phyloP scores from a whole-genome alignment of 2,888 invertebrate species.

The Odontomyia ornata region DNA sequence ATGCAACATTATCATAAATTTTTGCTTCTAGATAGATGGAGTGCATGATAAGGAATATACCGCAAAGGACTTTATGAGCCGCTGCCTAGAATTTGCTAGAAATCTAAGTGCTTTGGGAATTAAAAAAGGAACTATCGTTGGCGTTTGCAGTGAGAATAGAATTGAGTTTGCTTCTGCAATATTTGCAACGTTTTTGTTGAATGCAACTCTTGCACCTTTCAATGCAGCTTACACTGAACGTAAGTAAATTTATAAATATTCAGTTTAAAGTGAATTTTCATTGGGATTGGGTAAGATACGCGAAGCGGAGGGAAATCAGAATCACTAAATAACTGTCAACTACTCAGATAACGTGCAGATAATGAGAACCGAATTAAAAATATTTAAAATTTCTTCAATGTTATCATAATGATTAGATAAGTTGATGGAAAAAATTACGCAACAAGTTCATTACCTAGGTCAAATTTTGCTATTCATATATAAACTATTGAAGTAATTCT shows the following conservation, averaged over 20 bases:
- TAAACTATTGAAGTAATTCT: too few species aligned
- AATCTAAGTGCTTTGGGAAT: conserved; percentile 65
- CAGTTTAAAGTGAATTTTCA: too few species aligned
- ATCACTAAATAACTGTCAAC: too few species aligned
- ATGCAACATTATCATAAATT: background rate
- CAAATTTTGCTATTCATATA: too few species aligned
- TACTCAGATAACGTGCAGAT: too few species aligned
- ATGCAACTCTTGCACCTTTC: conserved; percentile 68
- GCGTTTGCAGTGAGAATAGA: conserved; percentile 69
- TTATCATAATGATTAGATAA: too few species aligned
- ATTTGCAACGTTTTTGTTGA: conserved; percentile 66
- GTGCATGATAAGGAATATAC: conserved; percentile 56
- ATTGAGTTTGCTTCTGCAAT: conserved; percentile 65
- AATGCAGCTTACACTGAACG: conserved; percentile 69
- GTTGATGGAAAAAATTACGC: too few species aligned
- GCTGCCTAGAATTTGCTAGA: conserved; percentile 57
- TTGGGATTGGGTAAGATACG: too few species aligned
- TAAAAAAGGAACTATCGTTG: conserved; percentile 66
- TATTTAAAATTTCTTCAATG: too few species aligned
- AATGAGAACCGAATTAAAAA: too few species aligned
- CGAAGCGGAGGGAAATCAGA: too few species aligned
- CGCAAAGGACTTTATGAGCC: conserved; percentile 56
- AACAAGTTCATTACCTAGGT: too few species aligned
- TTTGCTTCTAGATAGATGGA: conserved; percentile 58
- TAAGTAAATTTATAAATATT: conserved; percentile 56